Evolutionary conservation across 2,113 vertebrate genomes (phyloP), one percentile per base, ranked within the genome.

Genomic region (Bufo gargarizans): DNA sequence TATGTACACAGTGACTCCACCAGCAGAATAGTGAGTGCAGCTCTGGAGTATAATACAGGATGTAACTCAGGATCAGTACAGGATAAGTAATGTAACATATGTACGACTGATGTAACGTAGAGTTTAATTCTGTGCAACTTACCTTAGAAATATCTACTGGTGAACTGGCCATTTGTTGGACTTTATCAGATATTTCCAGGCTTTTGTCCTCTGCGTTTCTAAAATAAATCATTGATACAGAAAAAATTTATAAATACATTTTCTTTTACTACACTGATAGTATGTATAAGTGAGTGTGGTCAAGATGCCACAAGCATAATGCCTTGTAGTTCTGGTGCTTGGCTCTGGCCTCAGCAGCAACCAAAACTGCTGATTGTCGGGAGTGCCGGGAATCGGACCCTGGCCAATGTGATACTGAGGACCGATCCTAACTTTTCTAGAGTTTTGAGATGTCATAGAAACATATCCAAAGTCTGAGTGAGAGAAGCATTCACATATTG

Each of bases 101-200:
- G 19, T 65, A 65, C 61, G 16, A 65, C 61, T 10, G 7, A 3
- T 10, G 3, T 58, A 12, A 58, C 56, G 11, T 58, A 7, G 11
- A 12, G 11, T 3, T 13, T 58, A 80, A 33, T 58, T 19, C 61
- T 49, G 9, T 76, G 58, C 53, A 49, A 65, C 85, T 20, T 71
- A 87, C 77, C 77, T 87, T 80, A 56, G 43, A 16, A 65, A 45
- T 80, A 69, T 69, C 77, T 58, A 43, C 5, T n/a, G 67, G 55
- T 53, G 76, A 56, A 1, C 4, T n/a, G 7, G 2, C 53, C 14
- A 16, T 33, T n/a, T 43, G 49, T 47, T 80, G 76, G 6, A 19
- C 47, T 53, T 53, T 33, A 65, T 43, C 47, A 43, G 47, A 19
- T 0, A 3, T 16, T 61, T 81, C 63, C 58, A 17, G 50, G 8